Evolutionary conservation across 2,113 vertebrate species (phyloP).

Genomic region (Apus apus): DNA sequence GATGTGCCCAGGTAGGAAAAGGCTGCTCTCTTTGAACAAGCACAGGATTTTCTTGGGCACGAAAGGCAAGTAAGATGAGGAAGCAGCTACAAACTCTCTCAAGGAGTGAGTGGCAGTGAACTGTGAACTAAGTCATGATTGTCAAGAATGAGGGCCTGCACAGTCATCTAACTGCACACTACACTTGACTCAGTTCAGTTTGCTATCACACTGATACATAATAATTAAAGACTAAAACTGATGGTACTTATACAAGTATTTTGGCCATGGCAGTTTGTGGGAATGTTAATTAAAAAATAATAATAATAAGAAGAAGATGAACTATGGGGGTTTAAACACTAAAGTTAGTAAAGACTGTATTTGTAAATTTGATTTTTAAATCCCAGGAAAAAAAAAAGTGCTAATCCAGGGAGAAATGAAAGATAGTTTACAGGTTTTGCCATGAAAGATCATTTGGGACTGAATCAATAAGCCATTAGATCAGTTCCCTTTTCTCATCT

Average conservation of each 20-base stretch:
- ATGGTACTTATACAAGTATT: background rate
- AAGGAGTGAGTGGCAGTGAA: background rate
- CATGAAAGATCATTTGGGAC: background rate
- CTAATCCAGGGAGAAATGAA: background rate
- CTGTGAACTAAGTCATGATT: background rate
- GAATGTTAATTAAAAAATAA: background rate
- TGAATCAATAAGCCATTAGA: conserved; percentile 11
- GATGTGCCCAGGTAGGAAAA: background rate
- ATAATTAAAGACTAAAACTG: background rate
- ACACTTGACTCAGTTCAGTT: background rate
- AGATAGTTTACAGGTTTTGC: background rate
- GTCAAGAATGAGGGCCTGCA: background rate
- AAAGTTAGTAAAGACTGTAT: background rate
- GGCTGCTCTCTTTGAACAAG: background rate
- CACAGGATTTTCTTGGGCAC: background rate
- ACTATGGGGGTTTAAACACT: background rate
- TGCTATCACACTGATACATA: background rate
- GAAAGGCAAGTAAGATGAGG: background rate
- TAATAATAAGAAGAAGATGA: too few species aligned
- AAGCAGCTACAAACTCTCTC: background rate
- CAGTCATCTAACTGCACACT: background rate
- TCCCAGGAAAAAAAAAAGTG: background rate
- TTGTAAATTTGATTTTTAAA: background rate
- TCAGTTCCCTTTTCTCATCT: background rate
- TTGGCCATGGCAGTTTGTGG: background rate